Evolutionary conservation across 2,888 invertebrate species (phyloP).

Genomic region (Arctia plantaginis): DNA sequence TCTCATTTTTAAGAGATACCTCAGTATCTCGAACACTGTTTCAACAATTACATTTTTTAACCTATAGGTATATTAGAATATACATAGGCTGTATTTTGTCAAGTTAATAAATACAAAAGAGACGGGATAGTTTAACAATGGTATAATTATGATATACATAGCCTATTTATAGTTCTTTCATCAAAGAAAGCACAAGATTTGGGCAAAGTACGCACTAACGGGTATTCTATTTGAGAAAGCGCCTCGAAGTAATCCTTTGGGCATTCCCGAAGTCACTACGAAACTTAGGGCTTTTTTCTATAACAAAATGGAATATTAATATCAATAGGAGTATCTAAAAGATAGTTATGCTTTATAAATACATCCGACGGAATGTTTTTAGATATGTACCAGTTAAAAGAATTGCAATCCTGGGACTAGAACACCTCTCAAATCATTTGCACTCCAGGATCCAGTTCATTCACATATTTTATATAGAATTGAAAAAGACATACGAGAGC

Average conservation of each 20-base stretch:
- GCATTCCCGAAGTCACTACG: not conserved
- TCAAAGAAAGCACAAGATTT: not conserved
- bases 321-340: not conserved
- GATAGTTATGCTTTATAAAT: not conserved
- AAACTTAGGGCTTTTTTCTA: not conserved
- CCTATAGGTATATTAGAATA: not conserved
- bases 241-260: not conserved
- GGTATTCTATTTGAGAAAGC: not conserved
- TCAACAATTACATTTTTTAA: not conserved
- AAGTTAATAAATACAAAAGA: no score
- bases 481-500: not conserved
- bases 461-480: not conserved
- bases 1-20: not conserved
- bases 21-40: not conserved
- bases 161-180: not conserved
- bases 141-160: not conserved
- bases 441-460: not conserved
- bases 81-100: no score
- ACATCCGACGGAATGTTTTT: not conserved
- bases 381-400: not conserved
- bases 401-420: not conserved
- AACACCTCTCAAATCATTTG: not conserved
- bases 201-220: not conserved
- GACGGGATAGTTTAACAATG: no score
- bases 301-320: not conserved